phyloP scores from a whole-genome alignment of 2,113 vertebrate genomes.

The Macheiramphus alcinus region DNA sequence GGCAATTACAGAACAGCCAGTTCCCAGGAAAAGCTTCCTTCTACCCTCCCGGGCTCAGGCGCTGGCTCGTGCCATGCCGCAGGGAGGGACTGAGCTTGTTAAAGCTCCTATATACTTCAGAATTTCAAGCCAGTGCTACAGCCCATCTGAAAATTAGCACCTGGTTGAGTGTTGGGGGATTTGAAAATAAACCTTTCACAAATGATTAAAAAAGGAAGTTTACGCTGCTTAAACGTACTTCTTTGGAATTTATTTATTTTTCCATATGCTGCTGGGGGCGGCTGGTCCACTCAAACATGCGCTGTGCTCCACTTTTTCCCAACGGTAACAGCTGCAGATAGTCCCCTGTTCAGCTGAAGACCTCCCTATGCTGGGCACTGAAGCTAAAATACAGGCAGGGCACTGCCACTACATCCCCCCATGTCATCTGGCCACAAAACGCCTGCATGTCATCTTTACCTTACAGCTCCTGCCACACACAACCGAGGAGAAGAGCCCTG shows the following conservation, averaged over 20 bases:
- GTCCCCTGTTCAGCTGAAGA: not conserved
- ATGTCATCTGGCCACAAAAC: not conserved
- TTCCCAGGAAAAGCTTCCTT: not conserved
- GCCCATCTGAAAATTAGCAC: not conserved
- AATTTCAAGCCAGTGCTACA: not conserved
- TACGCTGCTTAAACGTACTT: not conserved
- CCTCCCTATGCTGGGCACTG: not conserved
- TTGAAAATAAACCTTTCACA: not conserved
- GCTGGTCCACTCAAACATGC: not conserved
- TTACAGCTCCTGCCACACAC: not conserved
- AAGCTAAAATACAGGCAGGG: not conserved
- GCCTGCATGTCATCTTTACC: rapidly evolving
- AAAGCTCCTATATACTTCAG: not conserved
- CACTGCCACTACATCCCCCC: not conserved
- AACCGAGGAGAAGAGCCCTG: not conserved
- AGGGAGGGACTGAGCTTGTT: not conserved
- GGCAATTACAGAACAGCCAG: not conserved
- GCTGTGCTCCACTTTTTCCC: not conserved
- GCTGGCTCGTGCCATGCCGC: not conserved
- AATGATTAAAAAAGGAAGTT: not conserved
- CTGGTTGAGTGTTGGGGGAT: not conserved
- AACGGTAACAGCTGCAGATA: not conserved
- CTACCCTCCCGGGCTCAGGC: not conserved
- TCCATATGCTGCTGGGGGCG: not conserved
- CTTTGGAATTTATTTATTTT: not conserved